Evolutionary conservation across 2,113 vertebrate genomes (phyloP), one percentile per base, ranked within the genome.

Genomic region (Coturnix japonica): DNA sequence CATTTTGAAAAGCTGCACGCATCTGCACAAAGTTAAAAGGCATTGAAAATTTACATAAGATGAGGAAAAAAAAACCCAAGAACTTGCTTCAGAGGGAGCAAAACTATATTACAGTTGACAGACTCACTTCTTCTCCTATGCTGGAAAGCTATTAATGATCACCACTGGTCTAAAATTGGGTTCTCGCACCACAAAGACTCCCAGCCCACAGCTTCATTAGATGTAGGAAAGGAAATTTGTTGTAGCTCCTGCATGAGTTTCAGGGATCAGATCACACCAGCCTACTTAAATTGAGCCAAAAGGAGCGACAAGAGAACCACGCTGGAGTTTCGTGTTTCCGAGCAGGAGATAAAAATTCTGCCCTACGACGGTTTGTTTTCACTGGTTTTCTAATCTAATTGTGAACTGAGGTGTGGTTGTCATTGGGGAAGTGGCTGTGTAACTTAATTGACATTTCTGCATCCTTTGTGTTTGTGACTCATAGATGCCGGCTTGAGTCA

Each of bases 331-430:
- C 26, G n/a, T 25, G 16, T 65, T 91, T 92, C 72, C n/a, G 85
- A 83, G 54, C 49, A 23, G 51, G 37, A 54, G 41, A 66, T 66
- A 39, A 65, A 43, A 37, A 53, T 21, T 39, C 54, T 60, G 41
- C 69, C 20, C 41, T 70, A 23, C 26, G 82, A 63, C 41, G 70
- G 37, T 59, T 85, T 70, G 18, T 85, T 93, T 92, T 94, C 43
- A 25, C 78, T 93, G 71, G 78, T 49, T 89, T 85, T 87, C 75
- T 95, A 75, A 94, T 92, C 67, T 73, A 87, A 92, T 95, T 95
- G 92, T 93, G 95, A 92, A 85, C n/a, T 67, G 94, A 94, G 95
- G 89, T 95, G 95, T 92, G 96, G 87, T 78, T 87, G 81, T 87
- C 89, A 51, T 77, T 82, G 85, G 69, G 93, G 94, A 95, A 96